Percentiles rank a stretch among this genome's conserved stretches.
Conservation (phyloP, 2,888 invertebrate species). For the Drosophila diplacantha region DNA sequence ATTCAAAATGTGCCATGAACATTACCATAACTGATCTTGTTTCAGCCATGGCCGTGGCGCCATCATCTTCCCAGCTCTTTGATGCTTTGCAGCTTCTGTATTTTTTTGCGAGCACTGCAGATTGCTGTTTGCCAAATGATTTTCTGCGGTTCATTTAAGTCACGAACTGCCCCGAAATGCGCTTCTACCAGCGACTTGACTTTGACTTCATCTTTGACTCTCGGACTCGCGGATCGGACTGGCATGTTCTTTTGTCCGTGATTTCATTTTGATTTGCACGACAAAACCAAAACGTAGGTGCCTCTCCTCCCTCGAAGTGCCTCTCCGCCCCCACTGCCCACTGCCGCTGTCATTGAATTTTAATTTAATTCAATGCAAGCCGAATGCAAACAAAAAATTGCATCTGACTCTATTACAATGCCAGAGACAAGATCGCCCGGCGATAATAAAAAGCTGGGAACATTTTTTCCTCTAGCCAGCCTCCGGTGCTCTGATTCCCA, state of each 20-base stretch:
- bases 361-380: conserved; percentile 68
- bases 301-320: conserved; percentile 23
- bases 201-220: conserved; percentile 51
- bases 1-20: conserved; percentile 62
- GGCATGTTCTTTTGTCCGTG: conserved; percentile 67
- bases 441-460: conserved; percentile 71
- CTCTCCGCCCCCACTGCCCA: conserved; percentile 2
- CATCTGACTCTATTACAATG: conserved; percentile 59
- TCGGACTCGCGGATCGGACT: conserved; percentile 49
- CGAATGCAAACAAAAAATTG: conserved; percentile 37
- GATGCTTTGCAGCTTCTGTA: conserved; percentile 31
- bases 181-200: conserved; percentile 36
- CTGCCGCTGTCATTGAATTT: conserved; percentile 64
- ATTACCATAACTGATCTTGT: conserved; percentile 72
- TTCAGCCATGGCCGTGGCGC: conserved; percentile 54
- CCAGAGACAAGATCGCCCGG: conserved; percentile 53
- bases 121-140: conserved; percentile 49
- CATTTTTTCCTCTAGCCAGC: conserved; percentile 45
- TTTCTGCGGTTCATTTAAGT: conserved; percentile 73
- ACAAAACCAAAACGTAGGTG: conserved; percentile 64
- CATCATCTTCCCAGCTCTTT: conserved; percentile 41
- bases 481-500: conserved; percentile 68
- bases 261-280: conserved; percentile 70
- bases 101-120: conserved; percentile 22
- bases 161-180: conserved; percentile 66